Evolutionary conservation across 2,797 vertebrate genomes (phyloP), one percentile per base, ranked within the genome.

Genomic region (Distichodus sexfasciatus): DNA sequence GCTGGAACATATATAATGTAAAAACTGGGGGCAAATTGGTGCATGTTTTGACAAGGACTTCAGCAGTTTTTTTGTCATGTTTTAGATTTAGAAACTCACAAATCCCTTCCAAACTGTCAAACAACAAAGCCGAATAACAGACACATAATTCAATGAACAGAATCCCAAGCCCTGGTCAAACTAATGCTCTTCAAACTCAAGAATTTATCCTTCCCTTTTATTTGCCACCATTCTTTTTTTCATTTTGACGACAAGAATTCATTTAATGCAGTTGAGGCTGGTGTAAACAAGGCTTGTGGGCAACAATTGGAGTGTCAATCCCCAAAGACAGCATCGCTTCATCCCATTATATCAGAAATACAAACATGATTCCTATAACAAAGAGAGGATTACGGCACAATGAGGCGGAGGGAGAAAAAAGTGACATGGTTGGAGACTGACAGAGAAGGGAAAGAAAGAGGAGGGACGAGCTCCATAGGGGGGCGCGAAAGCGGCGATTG

Each of bases 361-460:
- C 89, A 90, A 91, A 90, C 88, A 90, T 84, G 86, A 87, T 87
- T 77, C 75, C 78, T 35, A 53, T 87, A 85, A 92, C 90, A 92
- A 92, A 87, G 83, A 80, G 71, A 53, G 87, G 90, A 91, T 92
- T 91, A 90, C 82, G 72, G 76, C 77, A 73, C 69, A 74, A 74
- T 71, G 76, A 77, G 82, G 75, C 76, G 54, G 71, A 70, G 54
- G 28, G 61, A 44, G 71, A 75, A 78, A 80, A 83, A 83, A 81
- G 77, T 69, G 76, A 83, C 81, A 81, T 78, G 82, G 83, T 71
- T 78, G 63, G 81, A 81, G n/a, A 83, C 54, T 76, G 79, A 83
- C 75, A 81, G 80, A 76, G 53, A 77, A 53, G 63, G 83, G 80
- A 83, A 53, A 85, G 69, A 47, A 69, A 35, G 67, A 75, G 36